phyloP scores from a whole-genome alignment of 2,888 invertebrate species.

The Plemyria rubiginata region DNA sequence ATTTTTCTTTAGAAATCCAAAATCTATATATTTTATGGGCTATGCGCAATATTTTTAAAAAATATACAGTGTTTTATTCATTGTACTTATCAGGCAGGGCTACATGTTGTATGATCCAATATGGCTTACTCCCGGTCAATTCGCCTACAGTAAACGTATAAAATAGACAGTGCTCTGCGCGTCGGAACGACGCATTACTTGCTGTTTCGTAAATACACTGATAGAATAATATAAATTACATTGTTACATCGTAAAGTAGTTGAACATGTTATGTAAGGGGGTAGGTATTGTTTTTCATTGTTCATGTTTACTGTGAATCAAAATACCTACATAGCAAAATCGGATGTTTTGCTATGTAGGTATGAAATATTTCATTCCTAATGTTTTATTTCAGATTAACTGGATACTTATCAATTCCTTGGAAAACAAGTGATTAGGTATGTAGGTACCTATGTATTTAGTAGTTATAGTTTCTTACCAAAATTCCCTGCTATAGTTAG shows the following conservation, averaged over 20 bases:
- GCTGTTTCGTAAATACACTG: conserved; percentile 21
- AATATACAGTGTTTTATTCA: conserved; percentile 31
- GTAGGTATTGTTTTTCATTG: conserved; percentile 24
- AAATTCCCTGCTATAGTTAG: background rate
- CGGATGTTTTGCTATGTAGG: background rate
- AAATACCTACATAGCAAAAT: too few species aligned
- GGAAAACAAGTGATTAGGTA: conserved; percentile 43
- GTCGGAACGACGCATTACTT: conserved; percentile 36
- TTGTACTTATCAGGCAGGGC: conserved; percentile 40
- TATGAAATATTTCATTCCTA: conserved; percentile 3
- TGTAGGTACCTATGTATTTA: conserved; percentile 7
- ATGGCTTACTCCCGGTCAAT: conserved; percentile 68
- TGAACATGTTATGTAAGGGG: conserved; percentile 38
- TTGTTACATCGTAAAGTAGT: conserved; percentile 18
- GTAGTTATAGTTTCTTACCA: background rate
- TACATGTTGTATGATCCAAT: conserved; percentile 70
- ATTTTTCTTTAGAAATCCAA: conserved; percentile 24
- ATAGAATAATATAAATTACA: conserved; percentile 7
- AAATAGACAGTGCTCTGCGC: conserved; percentile 41
- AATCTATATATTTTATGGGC: conserved; percentile 13
- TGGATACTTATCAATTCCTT: conserved; percentile 40
- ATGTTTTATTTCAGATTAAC: conserved; percentile 45
- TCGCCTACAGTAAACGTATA: conserved; percentile 50
- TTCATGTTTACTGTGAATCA: conserved; percentile 21
- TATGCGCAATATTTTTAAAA: conserved; percentile 2